Base-by-base conservation (phyloP, 1,140 invertebrate genomes). In the Bombus affinis region DNA sequence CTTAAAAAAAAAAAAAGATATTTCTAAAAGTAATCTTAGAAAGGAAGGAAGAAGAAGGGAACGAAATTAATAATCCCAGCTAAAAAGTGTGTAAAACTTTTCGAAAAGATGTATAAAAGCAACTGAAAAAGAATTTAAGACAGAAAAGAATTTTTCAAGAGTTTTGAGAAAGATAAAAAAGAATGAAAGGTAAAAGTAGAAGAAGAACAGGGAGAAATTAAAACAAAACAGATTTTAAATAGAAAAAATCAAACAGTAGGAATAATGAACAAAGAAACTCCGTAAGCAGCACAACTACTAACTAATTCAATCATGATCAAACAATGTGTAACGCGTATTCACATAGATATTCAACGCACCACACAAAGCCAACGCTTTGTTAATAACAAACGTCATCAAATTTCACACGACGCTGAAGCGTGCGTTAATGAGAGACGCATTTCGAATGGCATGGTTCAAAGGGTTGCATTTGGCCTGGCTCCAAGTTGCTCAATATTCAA, bases 401-500 rank as follows among this genome's bases (percentile, higher is more conserved):
- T 78, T 66, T 65, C 76, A 32, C 62, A 39, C 39, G 39, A 62
- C 18, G 28, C 22, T 65, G 39, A 75, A 75, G 22, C 74, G 47
- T 76, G 74, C 47, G 35, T 78, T 78, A 78, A 78, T 66, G 76
- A 78, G 76, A 62, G 28, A 78, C 59, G 22, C 76, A n/a, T 65
- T 78, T 78, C 59, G 59, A 65, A 32, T 78, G 2, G 59, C 4
- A 25, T 53, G 47, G 47, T 62, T 44, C 47, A 75, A 42, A 70
- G 42, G 42, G 42, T 13, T 32, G 39, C 28, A 35, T 73, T 42
- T 81, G 80, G 80, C 70, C 8, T 8, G 12, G 39, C 4, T 73
- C 70, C 80, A 81, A 35, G 22, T 72, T 32, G 28, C 80, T 32
- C 47, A n/a, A 81, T 72, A 81, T 81, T 80, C 65, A 70, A 71